These are phyloP conservation scores for Prosopocoilus inquinatus DNA, from an alignment of 2,888 invertebrate genomes.

Conservation along the genomic window DNA sequence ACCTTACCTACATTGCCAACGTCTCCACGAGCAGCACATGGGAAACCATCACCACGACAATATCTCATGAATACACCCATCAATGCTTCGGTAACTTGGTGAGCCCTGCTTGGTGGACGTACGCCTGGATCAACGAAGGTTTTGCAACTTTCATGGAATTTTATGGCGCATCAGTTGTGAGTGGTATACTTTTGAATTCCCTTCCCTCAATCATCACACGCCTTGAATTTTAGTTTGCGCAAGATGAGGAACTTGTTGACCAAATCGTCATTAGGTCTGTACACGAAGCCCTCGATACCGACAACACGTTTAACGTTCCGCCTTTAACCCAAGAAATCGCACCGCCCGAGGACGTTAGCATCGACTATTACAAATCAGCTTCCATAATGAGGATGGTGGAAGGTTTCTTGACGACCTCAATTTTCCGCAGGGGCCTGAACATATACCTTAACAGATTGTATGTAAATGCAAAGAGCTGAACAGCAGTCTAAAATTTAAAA, in stretches of 20 bases:
- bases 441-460: slow-evolving; percentile 11
- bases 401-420: slow-evolving; percentile 7
- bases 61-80: slow-evolving; percentile 77
- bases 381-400: slow-evolving; percentile 20
- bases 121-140: slow-evolving; percentile 72
- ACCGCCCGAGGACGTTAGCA: slow-evolving; percentile 57
- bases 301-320: slow-evolving; percentile 57
- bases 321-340: slow-evolving; percentile 54
- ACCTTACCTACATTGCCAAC: slow-evolving; percentile 8
- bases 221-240: slow-evolving; percentile 3
- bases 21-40: slow-evolving; percentile 2
- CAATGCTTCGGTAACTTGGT: slow-evolving; percentile 81
- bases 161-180: slow-evolving; percentile 58
- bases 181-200: slow-evolving; percentile 34
- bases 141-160: slow-evolving; percentile 75
- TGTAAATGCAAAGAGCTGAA: neutral
- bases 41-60: slow-evolving; percentile 56
- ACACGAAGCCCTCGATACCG: slow-evolving; percentile 59
- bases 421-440: slow-evolving; percentile 9
- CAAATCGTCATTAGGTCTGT: slow-evolving; percentile 8
- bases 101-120: slow-evolving; percentile 73
- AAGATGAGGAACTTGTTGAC: slow-evolving; percentile 14
- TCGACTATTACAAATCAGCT: slow-evolving; percentile 62
- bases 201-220: no score
- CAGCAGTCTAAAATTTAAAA: neutral